Evolutionary conservation across 2,797 vertebrate genomes (phyloP), one percentile per base, ranked within the genome.

Genomic region (Cyclopterus lumpus): DNA sequence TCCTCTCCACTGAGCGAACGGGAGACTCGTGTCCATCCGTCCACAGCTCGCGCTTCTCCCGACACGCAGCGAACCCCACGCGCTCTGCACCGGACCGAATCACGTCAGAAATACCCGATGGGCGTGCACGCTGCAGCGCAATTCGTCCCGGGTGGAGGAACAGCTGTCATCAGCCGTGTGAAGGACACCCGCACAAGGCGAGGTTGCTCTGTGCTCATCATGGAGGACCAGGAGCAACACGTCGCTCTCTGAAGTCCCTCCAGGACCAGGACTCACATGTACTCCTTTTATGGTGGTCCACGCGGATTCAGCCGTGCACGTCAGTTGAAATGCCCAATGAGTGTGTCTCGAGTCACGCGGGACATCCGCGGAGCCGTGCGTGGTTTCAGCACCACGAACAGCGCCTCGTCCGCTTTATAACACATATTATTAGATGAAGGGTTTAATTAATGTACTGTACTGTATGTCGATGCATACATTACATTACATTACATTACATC

Each of bases 351-450:
- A 73, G 63, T 81, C 77, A 77, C 8, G 36, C 12, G 8, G 46
- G 81, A 53, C 3, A 34, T 32, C 55, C 16, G 16, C 32, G 54
- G 4, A 18, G 51, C 75, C 61, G 42, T 34, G 22, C n/a, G 12
- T 24, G 71, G 2, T 69, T 88, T 90, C 91, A 91, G 89, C 86
- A 91, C 89, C 89, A 67, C 32, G 83, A 67, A 85, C 88, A 90
- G 88, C 78, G 58, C 59, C 73, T 63, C 67, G 11, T 46, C 48
- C 36, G 67, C n/a, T n/a, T n/a, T n/a, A n/a, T n/a, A n/a, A n/a
- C n/a, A n/a, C n/a, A n/a, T n/a, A n/a, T n/a, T n/a, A n/a, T n/a
- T n/a, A n/a, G n/a, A n/a, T n/a, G n/a, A n/a, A n/a, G n/a, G n/a
- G n/a, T n/a, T n/a, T n/a, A n/a, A n/a, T n/a, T n/a, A n/a, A n/a